phyloP scores from a whole-genome alignment of 2,888 invertebrate genomes.

The Acanthosepion esculentum region DNA sequence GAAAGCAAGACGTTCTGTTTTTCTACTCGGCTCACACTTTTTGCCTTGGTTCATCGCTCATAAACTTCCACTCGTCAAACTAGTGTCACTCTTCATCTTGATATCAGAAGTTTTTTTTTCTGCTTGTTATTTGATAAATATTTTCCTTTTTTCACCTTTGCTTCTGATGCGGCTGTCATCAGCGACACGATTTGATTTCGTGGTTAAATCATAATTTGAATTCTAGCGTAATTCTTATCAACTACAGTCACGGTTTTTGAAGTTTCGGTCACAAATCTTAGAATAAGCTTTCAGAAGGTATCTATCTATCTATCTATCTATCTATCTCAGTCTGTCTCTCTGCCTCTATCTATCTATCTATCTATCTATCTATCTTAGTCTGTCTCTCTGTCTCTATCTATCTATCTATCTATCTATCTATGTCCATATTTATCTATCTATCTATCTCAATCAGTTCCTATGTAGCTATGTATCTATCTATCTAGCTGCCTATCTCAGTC shows the following conservation, averaged over 20 bases:
- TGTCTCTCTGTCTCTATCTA: no score
- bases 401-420: no score
- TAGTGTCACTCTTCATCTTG: neutral
- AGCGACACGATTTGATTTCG: neutral
- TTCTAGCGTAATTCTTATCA: neutral
- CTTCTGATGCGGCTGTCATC: neutral
- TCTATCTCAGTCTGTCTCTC: no score
- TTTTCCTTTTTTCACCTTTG: neutral
- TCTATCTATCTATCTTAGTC: no score
- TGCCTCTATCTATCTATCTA: no score
- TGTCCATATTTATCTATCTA: no score
- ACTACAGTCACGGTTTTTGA: neutral
- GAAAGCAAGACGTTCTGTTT: neutral
- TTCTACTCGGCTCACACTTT: neutral
- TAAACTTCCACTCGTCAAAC: neutral
- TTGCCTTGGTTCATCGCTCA: neutral
- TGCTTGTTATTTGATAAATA: neutral
- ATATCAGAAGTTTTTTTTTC: neutral
- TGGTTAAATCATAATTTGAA: neutral
- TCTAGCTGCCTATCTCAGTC: no score
- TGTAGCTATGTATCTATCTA: no score
- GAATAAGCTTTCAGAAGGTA: no score
- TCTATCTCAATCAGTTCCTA: no score
- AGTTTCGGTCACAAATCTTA: neutral
- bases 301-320: no score